These are phyloP conservation scores for Lypha dubia DNA, from an alignment of 2,888 invertebrate species.

Conservation along the genomic window DNA sequence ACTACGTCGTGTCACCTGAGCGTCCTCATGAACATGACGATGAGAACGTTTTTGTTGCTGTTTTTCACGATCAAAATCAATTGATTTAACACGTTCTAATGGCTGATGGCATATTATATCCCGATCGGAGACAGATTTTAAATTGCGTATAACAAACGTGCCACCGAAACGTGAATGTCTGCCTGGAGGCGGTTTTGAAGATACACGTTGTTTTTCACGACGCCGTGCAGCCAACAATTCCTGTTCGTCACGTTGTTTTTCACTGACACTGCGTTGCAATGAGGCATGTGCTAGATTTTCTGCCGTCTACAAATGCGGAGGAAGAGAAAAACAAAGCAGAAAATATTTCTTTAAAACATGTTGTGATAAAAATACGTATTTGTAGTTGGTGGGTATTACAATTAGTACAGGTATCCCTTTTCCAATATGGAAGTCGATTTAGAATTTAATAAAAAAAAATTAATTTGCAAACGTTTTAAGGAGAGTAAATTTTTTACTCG, in stretches of 20 bases:
- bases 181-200: constrained; percentile 79
- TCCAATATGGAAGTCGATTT: background rate
- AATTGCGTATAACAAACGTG: constrained; percentile 94
- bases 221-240: constrained; percentile 89
- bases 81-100: constrained; percentile 88
- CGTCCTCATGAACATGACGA: constrained; percentile 87
- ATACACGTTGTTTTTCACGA: constrained; percentile 86
- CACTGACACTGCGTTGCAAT: constrained; percentile 89
- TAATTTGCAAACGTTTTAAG: no score
- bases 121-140: constrained; percentile 96
- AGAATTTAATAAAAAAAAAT: background rate
- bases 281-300: constrained; percentile 90
- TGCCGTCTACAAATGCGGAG: constrained; percentile 85
- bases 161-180: constrained; percentile 97
- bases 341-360: background rate
- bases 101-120: constrained; percentile 95
- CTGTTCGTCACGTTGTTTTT: constrained; percentile 93
- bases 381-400: background rate
- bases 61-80: constrained; percentile 92
- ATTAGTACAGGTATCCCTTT: background rate
- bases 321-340: background rate
- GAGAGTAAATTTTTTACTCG: no score
- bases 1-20: constrained; percentile 89
- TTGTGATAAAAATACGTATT: background rate
- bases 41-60: constrained; percentile 90